Base-by-base conservation (phyloP, 2,113 vertebrate genomes). In the Sprattus sprattus region DNA sequence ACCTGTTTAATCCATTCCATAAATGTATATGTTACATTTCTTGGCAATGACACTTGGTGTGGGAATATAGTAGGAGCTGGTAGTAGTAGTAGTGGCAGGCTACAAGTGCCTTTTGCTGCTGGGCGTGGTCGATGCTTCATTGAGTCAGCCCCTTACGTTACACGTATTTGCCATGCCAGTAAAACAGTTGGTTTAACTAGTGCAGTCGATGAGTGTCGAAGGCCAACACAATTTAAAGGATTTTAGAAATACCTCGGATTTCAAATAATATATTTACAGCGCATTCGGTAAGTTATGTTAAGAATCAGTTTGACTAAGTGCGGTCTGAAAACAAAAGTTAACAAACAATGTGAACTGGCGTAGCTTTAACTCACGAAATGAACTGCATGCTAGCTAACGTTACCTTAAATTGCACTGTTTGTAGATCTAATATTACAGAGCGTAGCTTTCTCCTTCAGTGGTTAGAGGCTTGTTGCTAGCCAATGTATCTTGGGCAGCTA, bases 41-140 rank as follows among this genome's bases (percentile, higher is more conserved):
- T 52, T 15, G 52, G 52, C 13, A 54, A 54, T 54, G 50, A 3
- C 50, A 16, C 1, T 52, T 52, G 16, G 0, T 18, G 13, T 54
- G 54, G 22, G 54, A 60, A 20, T 60, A 20, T 22, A 22, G 13
- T 39, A 5, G 71, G 15, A 32, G 28, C 16, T 39, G 71, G 71
- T 71, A 25, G 22, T 7, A 25, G 9, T 39, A 39, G 2, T 39
- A 39, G 39, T 39, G 64, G 11, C 25, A 20, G 20, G 60, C 60
- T 13, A 28, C n/a, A 32, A 32, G 28, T 39, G 71, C 25, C 28
- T 39, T 78, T 32, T 15, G 71, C 28, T 78, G 71, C 71, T 4
- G 86, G 93, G 93, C 90, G 93, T 92, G 92, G 90, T 81, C 89
- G 86, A 6, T 0, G 16, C 10, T 10, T 54, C 75, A 83, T 90